phyloP scores from a whole-genome alignment of 2,888 invertebrate species.

The Spodoptera exigua region DNA sequence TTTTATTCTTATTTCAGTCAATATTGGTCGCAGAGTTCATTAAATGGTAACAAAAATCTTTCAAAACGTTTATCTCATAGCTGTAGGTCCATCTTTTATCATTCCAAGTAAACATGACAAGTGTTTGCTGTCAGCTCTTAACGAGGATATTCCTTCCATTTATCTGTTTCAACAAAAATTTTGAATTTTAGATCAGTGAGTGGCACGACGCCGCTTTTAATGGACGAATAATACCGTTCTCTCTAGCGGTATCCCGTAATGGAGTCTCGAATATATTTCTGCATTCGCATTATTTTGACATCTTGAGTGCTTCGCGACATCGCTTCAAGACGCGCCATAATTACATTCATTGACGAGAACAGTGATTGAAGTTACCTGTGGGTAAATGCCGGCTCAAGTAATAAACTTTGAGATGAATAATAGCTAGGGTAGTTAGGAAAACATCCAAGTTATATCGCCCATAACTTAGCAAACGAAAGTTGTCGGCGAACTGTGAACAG shows the following conservation, averaged over 20 bases:
- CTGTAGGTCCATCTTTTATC: conserved; percentile 21
- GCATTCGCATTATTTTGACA: conserved; percentile 68
- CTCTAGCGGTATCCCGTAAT: conserved; percentile 64
- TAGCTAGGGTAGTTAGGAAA: conserved; percentile 41
- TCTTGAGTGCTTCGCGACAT: conserved; percentile 62
- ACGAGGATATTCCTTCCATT: conserved; percentile 75
- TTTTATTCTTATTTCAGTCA: too few species aligned
- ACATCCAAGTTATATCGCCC: conserved; percentile 51
- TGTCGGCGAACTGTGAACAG: conserved; percentile 43
- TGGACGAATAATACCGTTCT: conserved; percentile 77
- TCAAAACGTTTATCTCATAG: too few species aligned
- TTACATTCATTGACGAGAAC: conserved; percentile 32
- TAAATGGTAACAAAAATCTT: too few species aligned
- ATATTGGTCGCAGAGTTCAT: too few species aligned
- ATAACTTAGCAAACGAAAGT: conserved; percentile 48
- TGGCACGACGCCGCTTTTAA: conserved; percentile 69
- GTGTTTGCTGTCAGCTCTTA: conserved; percentile 65
- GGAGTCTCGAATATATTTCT: conserved; percentile 72
- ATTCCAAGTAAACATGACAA: conserved; percentile 48
- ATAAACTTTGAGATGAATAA: conserved; percentile 51
- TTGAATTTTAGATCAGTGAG: conserved; percentile 70
- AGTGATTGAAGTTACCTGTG: conserved; percentile 37
- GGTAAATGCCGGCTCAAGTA: conserved; percentile 36
- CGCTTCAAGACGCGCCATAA: conserved; percentile 31
- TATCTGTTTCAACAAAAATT: conserved; percentile 74